These are phyloP conservation scores for Ancistrus triradiatus DNA, from an alignment of 2,113 vertebrate genomes.

Conservation along the genomic window DNA sequence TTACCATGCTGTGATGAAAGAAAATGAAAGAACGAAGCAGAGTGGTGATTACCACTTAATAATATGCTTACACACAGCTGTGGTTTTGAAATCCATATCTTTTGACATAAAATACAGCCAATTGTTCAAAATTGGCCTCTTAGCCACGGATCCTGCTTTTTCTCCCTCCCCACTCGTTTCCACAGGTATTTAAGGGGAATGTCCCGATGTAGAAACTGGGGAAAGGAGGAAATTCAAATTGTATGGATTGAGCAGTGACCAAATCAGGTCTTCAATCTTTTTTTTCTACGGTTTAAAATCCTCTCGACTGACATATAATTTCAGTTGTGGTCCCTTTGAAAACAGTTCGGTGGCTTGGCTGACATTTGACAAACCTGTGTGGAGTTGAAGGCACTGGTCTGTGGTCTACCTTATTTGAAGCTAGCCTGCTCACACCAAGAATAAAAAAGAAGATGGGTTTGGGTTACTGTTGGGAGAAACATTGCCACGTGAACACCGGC, in stretches of 20 bases:
- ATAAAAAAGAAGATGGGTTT: constrained; percentile 25
- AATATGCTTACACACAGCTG: constrained; percentile 30
- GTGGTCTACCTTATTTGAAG: constrained; percentile 54
- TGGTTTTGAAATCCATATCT: constrained; percentile 30
- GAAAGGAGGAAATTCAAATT: constrained; percentile 23
- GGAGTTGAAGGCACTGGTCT: constrained; percentile 49
- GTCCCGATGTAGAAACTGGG: constrained; percentile 24
- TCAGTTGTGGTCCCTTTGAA: constrained; percentile 55
- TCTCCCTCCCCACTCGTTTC: constrained; percentile 33
- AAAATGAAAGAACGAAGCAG: too few species aligned
- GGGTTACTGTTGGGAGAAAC: constrained; percentile 37
- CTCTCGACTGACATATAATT: constrained; percentile 60
- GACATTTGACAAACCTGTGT: constrained; percentile 62
- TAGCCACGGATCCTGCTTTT: constrained; percentile 6
- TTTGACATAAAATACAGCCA: constrained; percentile 28
- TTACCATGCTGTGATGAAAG: too few species aligned
- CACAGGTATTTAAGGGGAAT: constrained; percentile 45
- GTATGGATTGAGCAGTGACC: constrained; percentile 36
- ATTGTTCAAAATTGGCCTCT: constrained; percentile 29
- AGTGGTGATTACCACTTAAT: constrained; percentile 41
- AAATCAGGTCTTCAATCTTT: constrained; percentile 37
- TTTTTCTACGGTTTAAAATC: constrained; percentile 41
- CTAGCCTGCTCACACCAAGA: constrained; percentile 36
- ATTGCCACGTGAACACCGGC: constrained; percentile 40
- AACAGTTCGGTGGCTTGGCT: constrained; percentile 56